Percentiles rank a stretch among this genome's conserved stretches.
phyloP scores from a whole-genome alignment of 1,140 invertebrate species.

The Ceratosolen fusciceps region DNA sequence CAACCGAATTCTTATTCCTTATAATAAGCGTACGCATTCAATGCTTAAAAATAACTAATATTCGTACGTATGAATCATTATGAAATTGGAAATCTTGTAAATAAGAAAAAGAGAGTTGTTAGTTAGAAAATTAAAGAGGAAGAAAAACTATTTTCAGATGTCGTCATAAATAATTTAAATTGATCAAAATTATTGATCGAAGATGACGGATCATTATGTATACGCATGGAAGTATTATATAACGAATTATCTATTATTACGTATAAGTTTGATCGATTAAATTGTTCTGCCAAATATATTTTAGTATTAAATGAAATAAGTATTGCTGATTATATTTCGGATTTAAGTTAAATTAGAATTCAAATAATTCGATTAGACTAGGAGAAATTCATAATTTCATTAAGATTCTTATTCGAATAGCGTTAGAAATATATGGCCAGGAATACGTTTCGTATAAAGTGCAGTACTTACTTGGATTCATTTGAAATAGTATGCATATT shows the following conservation, averaged over 20 bases:
- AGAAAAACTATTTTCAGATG: neutral
- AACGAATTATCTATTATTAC: neutral
- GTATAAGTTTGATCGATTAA: neutral
- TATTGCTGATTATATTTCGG: neutral
- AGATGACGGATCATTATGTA: neutral
- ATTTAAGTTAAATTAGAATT: neutral
- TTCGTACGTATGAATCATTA: neutral
- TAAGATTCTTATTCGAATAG: neutral
- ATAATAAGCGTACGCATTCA: too few relatives aligned
- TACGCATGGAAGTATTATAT: slow-evolving; percentile 18
- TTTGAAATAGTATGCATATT: too few relatives aligned
- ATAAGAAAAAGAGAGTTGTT: neutral
- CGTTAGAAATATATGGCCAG: too few relatives aligned
- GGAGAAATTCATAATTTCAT: neutral
- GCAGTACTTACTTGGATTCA: too few relatives aligned
- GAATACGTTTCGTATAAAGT: too few relatives aligned
- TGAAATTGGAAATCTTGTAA: neutral
- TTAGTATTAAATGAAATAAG: neutral
- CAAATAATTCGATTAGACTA: neutral
- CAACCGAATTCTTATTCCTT: too few relatives aligned
- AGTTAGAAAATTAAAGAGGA: neutral
- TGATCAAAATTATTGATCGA: neutral
- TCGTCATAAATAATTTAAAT: neutral
- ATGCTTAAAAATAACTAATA: too few relatives aligned
- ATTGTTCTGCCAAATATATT: slow-evolving; percentile 3